These are phyloP conservation scores for Amblyraja radiata DNA, from an alignment of 2,797 vertebrate genomes.

Conservation along the genomic window DNA sequence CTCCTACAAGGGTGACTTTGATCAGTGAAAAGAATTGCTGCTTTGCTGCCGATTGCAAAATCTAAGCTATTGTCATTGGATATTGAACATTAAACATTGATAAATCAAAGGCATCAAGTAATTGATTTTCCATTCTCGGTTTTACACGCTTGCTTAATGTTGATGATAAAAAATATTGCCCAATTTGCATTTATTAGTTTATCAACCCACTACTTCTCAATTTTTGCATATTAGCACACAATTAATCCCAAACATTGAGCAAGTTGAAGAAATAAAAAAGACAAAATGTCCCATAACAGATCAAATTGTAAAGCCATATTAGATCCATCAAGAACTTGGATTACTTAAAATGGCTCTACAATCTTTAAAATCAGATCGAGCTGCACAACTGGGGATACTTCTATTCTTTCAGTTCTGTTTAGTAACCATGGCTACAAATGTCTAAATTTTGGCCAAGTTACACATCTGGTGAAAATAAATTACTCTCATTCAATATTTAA, in stretches of 20 bases:
- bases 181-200: not conserved
- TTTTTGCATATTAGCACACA: not conserved
- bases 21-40: no score
- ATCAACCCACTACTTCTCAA: not conserved
- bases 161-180: not conserved
- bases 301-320: not conserved
- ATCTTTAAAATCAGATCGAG: not conserved
- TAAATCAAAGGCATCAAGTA: not conserved
- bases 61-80: not conserved
- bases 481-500: constrained; percentile 6
- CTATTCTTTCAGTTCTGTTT: not conserved
- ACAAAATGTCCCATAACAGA: not conserved
- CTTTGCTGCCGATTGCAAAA: no score
- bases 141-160: not conserved
- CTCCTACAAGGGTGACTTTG: no score
- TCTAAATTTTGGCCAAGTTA: not conserved
- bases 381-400: not conserved
- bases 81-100: not conserved
- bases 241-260: not conserved
- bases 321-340: not conserved
- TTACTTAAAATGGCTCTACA: not conserved
- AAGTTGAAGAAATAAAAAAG: not conserved
- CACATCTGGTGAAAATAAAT: constrained; percentile 20
- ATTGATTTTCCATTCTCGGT: not conserved
- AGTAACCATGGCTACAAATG: constrained; percentile 13